Base-by-base conservation (phyloP, 2,888 invertebrate genomes). In the Eucera pruinosa region DNA sequence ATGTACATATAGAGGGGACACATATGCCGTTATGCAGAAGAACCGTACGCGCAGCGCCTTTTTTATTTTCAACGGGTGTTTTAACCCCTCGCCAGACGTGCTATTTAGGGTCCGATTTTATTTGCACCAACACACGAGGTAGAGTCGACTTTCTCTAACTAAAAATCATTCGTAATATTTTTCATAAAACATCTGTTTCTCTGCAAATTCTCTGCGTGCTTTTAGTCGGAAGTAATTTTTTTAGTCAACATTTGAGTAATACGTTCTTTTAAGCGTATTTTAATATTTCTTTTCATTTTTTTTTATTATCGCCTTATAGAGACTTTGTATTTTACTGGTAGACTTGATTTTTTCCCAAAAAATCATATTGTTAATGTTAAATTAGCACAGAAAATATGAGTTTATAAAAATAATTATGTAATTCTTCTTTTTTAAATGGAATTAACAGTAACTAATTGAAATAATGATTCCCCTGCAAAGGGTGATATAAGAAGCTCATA, bases 61-160 rank as follows among this genome's bases (percentile, higher is more conserved):
- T 83, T 80, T 83, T 83, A 76, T 73, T 80, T 69, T 57, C 64
- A 66, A 55, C 69, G 70, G 69, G 71, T 81, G 71, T 80, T 81
- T 83, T 73, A 79, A 74, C 74, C 83, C 79, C 71, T 83, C 76
- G 79, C 78, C 83, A 77, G 77, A 74, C 76, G 68, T 73, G 82
- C 83, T 80, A 83, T 83, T 83, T 83, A 81, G 84, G 83, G 76
- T 80, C 68, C 76, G 70, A 83, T 83, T 76, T 83, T 81, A 83
- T 83, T 83, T 69, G 71, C 66, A 74, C 77, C 68, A 65, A 75
- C 57, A 62, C 60, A 69, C 67, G 45, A 45, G 41, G 47, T 64
- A 39, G 41, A 58, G 68, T 60, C 72, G 78, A 57, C 62, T 79
- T 78, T 72, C 78, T 54, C 72, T 57, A 72, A 67, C 54, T 62